These are phyloP conservation scores for Argyra leucocephala DNA, from an alignment of 2,888 invertebrate genomes.

Conservation along the genomic window DNA sequence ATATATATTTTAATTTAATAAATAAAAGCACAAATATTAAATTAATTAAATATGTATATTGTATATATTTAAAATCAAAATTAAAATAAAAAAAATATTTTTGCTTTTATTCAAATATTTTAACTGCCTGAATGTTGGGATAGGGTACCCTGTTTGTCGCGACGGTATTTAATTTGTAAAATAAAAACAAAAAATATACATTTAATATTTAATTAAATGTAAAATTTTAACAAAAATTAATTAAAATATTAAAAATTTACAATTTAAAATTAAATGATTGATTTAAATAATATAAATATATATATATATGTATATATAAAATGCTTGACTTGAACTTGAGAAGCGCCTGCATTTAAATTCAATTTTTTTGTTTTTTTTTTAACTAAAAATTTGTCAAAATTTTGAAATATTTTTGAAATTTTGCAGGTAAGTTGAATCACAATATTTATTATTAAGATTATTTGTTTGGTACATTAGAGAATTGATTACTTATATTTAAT, in stretches of 20 bases:
- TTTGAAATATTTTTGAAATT: no score
- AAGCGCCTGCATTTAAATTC: slow-evolving; percentile 23
- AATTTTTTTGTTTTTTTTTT: background rate
- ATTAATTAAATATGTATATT: slow-evolving; percentile 28
- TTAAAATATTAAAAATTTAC: slow-evolving; percentile 17
- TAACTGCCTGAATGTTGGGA: slow-evolving; percentile 94
- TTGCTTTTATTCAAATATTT: slow-evolving; percentile 35
- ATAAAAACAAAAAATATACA: slow-evolving; percentile 26
- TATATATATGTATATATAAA: slow-evolving; percentile 19
- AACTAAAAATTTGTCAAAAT: no score
- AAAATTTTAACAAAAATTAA: slow-evolving; percentile 20
- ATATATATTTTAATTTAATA: background rate
- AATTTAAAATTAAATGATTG: slow-evolving; percentile 19
- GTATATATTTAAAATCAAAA: slow-evolving; percentile 35
- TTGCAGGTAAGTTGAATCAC: no score
- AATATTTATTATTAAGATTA: no score
- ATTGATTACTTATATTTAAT: no score
- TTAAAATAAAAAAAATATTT: slow-evolving; percentile 31
- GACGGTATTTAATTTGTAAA: slow-evolving; percentile 30
- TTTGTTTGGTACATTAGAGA: no score
- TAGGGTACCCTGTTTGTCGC: slow-evolving; percentile 79
- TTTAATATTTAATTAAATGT: slow-evolving; percentile 26
- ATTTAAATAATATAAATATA: slow-evolving; percentile 13
- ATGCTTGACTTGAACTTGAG: slow-evolving; percentile 38
- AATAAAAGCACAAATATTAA: slow-evolving; percentile 6